phyloP scores from a whole-genome alignment of 2,797 vertebrate species.

The Myioborus melanocephalus region DNA sequence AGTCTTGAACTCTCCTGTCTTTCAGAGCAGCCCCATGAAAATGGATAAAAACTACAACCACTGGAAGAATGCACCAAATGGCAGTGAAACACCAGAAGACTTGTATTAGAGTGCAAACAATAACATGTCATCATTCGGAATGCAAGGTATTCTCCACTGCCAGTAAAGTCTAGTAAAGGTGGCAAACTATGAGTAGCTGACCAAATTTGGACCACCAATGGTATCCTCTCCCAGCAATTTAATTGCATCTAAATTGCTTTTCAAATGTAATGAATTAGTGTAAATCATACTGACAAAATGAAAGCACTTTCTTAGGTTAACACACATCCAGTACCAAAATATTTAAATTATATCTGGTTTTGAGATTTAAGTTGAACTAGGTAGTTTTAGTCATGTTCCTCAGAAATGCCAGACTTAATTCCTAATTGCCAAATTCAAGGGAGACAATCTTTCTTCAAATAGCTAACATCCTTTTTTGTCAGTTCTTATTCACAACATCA shows the following conservation, averaged over 20 bases:
- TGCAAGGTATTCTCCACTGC: not conserved
- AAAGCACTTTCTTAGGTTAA: not conserved
- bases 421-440: not conserved
- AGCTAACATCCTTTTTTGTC: not conserved
- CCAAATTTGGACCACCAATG: not conserved
- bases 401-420: not conserved
- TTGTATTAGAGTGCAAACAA: not conserved
- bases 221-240: not conserved
- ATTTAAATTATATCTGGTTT: not conserved
- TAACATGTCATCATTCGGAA: not conserved
- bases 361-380: not conserved
- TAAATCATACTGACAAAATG: not conserved
- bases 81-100: not conserved
- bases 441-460: not conserved
- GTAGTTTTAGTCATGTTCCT: not conserved
- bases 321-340: not conserved
- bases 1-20: not conserved
- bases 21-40: not conserved
- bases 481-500: not conserved
- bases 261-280: not conserved
- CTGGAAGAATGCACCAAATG: not conserved
- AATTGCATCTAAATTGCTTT: not conserved
- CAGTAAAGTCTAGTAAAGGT: not conserved
- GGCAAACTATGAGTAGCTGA: not conserved
- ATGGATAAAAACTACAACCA: not conserved